Conservation (phyloP, 2,888 invertebrate species). For the Caenorhabditis zanzibari region DNA sequence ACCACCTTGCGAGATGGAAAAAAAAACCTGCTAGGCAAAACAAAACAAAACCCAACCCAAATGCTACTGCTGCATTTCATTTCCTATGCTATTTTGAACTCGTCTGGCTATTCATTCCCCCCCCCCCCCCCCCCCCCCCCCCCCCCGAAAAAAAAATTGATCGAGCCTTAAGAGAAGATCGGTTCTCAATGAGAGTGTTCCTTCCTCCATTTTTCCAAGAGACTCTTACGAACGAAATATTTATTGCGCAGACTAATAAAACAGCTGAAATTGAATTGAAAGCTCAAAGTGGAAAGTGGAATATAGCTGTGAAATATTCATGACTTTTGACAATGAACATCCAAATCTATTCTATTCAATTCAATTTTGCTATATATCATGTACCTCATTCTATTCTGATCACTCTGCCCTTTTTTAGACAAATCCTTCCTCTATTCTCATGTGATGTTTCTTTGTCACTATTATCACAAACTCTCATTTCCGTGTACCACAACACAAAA, state of each 20-base stretch:
- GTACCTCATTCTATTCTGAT: background rate
- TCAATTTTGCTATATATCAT: background rate
- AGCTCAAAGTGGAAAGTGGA: background rate
- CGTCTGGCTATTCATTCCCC: conserved; percentile 18
- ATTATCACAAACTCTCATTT: background rate
- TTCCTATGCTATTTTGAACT: conserved; percentile 22
- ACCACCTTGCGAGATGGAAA: background rate
- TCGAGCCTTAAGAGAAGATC: conserved; percentile 18
- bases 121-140: too few species aligned
- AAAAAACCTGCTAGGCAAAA: background rate
- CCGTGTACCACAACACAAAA: background rate
- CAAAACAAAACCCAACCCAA: conserved; percentile 4
- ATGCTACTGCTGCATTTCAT: background rate
- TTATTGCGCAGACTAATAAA: conserved; percentile 17
- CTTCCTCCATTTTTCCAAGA: background rate
- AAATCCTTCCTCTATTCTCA: background rate
- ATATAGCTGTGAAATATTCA: conserved; percentile 1
- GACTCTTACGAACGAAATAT: too few species aligned
- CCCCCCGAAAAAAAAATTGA: conserved; percentile 10
- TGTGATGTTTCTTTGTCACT: background rate
- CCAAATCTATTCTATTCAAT: background rate
- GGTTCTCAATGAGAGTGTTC: conserved; percentile 6
- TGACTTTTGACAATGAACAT: conserved; percentile 2
- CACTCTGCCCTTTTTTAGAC: background rate
- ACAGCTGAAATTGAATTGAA: conserved; percentile 15